Evolutionary conservation across 2,888 invertebrate species (phyloP), one percentile per base, ranked within the genome.

Genomic region (Parascotia fuliginaria): DNA sequence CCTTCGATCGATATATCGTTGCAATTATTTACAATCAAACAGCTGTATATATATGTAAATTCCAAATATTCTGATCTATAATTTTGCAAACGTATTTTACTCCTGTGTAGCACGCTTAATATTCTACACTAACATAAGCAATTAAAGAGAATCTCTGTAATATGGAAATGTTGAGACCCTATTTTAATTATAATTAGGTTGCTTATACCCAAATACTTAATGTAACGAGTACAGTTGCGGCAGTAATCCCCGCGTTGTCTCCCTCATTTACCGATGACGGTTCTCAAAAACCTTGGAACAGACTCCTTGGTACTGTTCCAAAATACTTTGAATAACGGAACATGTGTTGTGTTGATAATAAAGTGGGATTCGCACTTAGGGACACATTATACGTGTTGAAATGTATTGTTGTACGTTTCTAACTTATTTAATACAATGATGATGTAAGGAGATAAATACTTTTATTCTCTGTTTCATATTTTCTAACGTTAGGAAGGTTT

Each of bases 201-300:
- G 47, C 28, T 56, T 56, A 60, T 54, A 45, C 33, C 43, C 38
- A 12, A 1, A 48, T 52, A 27, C 44, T 60, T 32, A 53, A n/a
- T 41, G 22, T 53, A 53, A 53, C 45, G 52, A 55, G 49, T 55
- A 36, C 58, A 60, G 62, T 64, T 58, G 62, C 36, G 58, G 48
- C 59, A 37, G 37, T 71, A 70, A 73, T 73, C 69, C 61, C 46
- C 42, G 57, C 52, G 65, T 71, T 73, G 73, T 74, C 46, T 58
- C 47, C 29, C 51, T 50, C 51, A 61, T 65, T 70, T 56, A 46
- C 51, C 36, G 52, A 55, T 56, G 63, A 63, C 42, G 52, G 46
- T 32, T 54, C 51, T 31, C 44, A 36, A 51, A 42, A 43, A 52
- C 40, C 40, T 61, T 44, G 31, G 43, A 38, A 49, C 42, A 44